These are phyloP conservation scores for Adelges cooleyi DNA, from an alignment of 1,140 invertebrate genomes.

Conservation along the genomic window DNA sequence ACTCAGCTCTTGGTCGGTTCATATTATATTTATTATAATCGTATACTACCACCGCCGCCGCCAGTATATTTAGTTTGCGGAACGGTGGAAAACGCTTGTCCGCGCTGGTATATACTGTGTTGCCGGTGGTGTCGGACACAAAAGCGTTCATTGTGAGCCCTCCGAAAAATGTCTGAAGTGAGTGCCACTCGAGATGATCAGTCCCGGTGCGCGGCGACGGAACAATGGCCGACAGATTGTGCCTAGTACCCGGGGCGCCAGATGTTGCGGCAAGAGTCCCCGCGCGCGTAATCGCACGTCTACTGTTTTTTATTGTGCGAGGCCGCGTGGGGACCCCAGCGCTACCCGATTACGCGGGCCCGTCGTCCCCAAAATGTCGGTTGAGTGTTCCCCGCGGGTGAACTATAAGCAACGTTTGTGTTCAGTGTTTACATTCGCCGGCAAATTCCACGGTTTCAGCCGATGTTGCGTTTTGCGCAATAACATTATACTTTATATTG, in stretches of 20 bases:
- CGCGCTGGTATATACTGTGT: not conserved
- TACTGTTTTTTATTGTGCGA: not conserved
- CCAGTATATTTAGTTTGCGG: no score
- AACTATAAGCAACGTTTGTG: not conserved
- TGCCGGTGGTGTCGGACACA: conserved; percentile 2
- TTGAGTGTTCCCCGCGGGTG: not conserved
- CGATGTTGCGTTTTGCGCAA: not conserved
- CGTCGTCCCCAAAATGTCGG: not conserved
- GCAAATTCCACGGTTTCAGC: not conserved
- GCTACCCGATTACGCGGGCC: not conserved
- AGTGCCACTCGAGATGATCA: conserved; percentile 25
- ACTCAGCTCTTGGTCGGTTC: no score
- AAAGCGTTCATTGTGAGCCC: conserved; percentile 25
- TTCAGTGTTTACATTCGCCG: no score
- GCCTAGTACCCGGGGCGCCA: conserved; percentile 14
- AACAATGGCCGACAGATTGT: conserved; percentile 28
- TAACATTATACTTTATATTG: no score
- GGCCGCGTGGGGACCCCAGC: no score
- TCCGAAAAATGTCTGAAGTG: conserved; percentile 28
- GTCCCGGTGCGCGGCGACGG: conserved; percentile 11
- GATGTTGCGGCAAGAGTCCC: conserved; percentile 20
- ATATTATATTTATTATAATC: no score
- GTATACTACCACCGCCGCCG: no score
- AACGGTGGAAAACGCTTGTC: no score
- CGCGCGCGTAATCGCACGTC: not conserved